Percentiles rank a stretch among this genome's conserved stretches.
phyloP scores from a whole-genome alignment of 2,113 vertebrate species.

The Passer montanus region DNA sequence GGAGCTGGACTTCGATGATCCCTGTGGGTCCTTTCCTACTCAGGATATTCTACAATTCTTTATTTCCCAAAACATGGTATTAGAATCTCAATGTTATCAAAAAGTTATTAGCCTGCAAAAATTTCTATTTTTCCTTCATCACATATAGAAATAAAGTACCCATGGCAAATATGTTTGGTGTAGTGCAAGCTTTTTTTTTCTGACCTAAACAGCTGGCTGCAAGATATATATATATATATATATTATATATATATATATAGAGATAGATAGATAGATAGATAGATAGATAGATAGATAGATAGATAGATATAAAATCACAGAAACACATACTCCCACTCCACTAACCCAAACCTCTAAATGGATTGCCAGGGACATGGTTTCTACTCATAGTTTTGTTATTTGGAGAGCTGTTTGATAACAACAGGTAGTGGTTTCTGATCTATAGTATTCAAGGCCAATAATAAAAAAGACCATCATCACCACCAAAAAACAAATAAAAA shows the following conservation, averaged over 20 bases:
- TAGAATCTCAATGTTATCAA: not conserved
- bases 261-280: no score
- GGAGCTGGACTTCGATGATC: accelerated
- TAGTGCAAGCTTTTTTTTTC: not conserved
- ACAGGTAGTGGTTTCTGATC: not conserved
- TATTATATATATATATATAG: not conserved
- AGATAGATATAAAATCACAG: not conserved
- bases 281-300: not conserved
- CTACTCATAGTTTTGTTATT: not conserved
- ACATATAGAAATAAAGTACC: not conserved
- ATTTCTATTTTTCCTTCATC: not conserved
- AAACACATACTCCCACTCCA: not conserved
- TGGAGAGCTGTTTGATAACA: not conserved
- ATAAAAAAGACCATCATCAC: not conserved
- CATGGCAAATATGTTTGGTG: not conserved
- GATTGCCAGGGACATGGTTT: not conserved
- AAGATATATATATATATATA: not conserved
- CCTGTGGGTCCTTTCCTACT: not conserved
- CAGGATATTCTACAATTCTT: not conserved
- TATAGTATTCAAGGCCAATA: not conserved
- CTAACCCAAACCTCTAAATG: not conserved
- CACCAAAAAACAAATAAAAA: not conserved
- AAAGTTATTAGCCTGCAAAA: not conserved
- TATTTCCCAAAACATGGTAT: not conserved
- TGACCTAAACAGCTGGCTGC: not conserved